Evolutionary conservation across 37 sponge, comb jelly and placozoan genomes (phyloP).

Genomic region (Theonella swinhoei): DNA sequence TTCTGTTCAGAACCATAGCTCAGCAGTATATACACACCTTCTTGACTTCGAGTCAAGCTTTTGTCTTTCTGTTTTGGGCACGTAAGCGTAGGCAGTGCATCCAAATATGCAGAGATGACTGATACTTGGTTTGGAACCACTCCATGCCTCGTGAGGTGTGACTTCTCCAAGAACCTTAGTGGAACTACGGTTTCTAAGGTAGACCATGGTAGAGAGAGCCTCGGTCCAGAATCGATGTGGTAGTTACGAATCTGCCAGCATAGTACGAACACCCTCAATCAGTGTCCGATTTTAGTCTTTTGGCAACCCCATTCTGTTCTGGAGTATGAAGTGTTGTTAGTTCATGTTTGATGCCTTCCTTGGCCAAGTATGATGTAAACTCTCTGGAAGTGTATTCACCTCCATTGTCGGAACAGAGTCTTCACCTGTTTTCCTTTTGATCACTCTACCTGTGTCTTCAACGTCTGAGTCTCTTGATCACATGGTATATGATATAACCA

Average conservation of each 20-base stretch:
- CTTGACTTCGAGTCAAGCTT: too few relatives aligned
- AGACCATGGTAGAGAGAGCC: conserved; percentile 38
- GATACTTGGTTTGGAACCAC: conserved; percentile 13
- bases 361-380: conserved; percentile 40
- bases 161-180: conserved; percentile 9
- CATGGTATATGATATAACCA: too few relatives aligned
- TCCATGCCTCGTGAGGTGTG: conserved; percentile 8
- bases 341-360: conserved; percentile 48
- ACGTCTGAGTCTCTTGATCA: too few relatives aligned
- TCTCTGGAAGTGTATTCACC: conserved; percentile 59
- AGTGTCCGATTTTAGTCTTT: conserved; percentile 51
- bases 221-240: conserved; percentile 40
- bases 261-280: conserved; percentile 32
- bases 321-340: conserved; percentile 50
- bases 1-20: too few relatives aligned
- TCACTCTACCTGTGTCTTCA: too few relatives aligned
- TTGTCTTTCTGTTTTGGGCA: too few relatives aligned
- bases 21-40: too few relatives aligned
- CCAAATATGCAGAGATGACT: conserved; percentile 30
- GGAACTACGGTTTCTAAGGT: conserved; percentile 11
- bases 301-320: conserved; percentile 69
- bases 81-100: conserved; percentile 37
- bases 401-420: conserved; percentile 50
- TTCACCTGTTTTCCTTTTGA: too few relatives aligned
- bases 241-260: conserved; percentile 46